Conservation (phyloP, 37 sponge, comb jelly and placozoan genomes). For the Oscarella lobularis region DNA sequence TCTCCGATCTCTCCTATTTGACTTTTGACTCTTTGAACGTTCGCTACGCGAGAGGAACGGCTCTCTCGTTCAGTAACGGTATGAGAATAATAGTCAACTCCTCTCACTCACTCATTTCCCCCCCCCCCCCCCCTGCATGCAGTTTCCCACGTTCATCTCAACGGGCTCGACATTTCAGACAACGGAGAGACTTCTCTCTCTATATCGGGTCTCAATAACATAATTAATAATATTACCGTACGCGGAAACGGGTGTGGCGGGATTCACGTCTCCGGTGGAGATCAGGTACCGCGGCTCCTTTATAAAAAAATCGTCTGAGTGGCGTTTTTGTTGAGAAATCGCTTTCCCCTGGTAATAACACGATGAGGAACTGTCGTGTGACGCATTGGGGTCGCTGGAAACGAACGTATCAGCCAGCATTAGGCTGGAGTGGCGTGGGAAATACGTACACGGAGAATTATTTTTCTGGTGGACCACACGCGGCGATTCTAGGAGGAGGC, state of each 20-base stretch:
- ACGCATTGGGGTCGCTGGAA: slow-evolving; percentile 26
- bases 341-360: slow-evolving; percentile 17
- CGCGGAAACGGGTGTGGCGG: slow-evolving; percentile 35
- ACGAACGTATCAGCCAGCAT: slow-evolving; percentile 24
- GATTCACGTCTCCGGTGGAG: slow-evolving; percentile 13
- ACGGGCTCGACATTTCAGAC: background rate
- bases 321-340: slow-evolving; percentile 2
- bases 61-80: slow-evolving; percentile 9
- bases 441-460: slow-evolving; percentile 16
- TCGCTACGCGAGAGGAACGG: slow-evolving; percentile 13
- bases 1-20: slow-evolving; percentile 8
- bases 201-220: slow-evolving; percentile 14
- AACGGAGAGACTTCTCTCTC: slow-evolving; percentile 13
- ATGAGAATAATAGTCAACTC: no score
- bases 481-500: slow-evolving; percentile 26
- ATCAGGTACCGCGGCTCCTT: no score
- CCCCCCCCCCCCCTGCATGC: no score
- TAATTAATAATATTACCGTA: background rate
- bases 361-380: slow-evolving; percentile 5
- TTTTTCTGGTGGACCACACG: slow-evolving; percentile 18
- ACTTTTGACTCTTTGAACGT: slow-evolving; percentile 4
- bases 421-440: slow-evolving; percentile 21
- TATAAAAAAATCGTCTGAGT: no score
- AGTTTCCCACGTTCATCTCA: slow-evolving; percentile 9
- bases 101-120: no score